A percentile compares a stretch with the other conserved stretches of the same genome.
Conservation (phyloP, 2,888 invertebrate species). For the Miltochrista miniata region DNA sequence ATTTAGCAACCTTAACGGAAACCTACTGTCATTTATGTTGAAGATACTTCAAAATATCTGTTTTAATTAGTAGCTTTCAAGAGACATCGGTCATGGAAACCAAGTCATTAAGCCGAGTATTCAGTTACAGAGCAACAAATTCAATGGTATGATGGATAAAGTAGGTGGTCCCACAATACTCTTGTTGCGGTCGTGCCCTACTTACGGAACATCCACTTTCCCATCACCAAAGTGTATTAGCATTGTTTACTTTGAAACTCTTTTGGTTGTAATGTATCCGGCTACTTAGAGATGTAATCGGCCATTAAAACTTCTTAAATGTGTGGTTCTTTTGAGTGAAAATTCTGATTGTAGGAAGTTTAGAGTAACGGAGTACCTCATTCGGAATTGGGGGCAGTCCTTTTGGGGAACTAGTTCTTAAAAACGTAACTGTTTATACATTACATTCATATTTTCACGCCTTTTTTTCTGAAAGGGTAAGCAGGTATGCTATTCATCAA, state of each 20-base stretch:
- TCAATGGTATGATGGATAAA: not conserved
- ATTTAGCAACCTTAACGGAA: too few relatives aligned
- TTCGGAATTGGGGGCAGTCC: too few relatives aligned
- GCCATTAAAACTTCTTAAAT: not conserved
- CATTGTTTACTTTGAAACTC: slow-evolving; percentile 14
- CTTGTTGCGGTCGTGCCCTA: slow-evolving; percentile 34
- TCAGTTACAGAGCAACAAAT: not conserved
- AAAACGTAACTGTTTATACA: too few relatives aligned
- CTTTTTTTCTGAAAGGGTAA: too few relatives aligned
- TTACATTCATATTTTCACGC: too few relatives aligned
- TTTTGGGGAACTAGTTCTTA: too few relatives aligned
- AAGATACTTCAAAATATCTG: too few relatives aligned
- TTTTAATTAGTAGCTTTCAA: too few relatives aligned
- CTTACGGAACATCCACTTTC: slow-evolving; percentile 28
- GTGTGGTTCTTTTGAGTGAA: not conserved
- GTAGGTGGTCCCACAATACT: slow-evolving; percentile 28
- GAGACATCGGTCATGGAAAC: not conserved
- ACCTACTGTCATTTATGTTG: too few relatives aligned
- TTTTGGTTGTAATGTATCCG: slow-evolving; percentile 7
- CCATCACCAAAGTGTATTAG: slow-evolving; percentile 21
- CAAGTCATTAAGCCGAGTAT: not conserved
- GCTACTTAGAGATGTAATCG: not conserved
- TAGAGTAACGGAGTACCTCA: too few relatives aligned
- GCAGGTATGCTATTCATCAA: too few relatives aligned
- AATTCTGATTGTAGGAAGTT: not conserved